phyloP scores from a whole-genome alignment of 2,888 invertebrate genomes.

The Graphium colonna region DNA sequence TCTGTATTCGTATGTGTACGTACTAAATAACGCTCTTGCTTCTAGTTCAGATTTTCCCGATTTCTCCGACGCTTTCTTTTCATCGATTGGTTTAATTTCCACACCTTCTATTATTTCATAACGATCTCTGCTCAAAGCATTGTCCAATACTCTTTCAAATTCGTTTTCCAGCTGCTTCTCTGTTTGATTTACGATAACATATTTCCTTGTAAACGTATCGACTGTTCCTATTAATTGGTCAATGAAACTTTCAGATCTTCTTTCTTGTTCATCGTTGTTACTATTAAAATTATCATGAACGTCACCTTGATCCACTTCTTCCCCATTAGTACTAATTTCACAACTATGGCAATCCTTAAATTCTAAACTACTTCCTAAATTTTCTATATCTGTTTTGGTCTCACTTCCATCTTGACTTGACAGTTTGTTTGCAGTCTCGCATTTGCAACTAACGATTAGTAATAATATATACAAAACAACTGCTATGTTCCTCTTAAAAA shows the following conservation, averaged over 20 bases:
- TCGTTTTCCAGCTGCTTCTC: slow-evolving; percentile 65
- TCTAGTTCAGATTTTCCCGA: slow-evolving; percentile 37
- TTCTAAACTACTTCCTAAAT: slow-evolving; percentile 61
- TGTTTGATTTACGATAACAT: slow-evolving; percentile 57
- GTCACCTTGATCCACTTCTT: slow-evolving; percentile 35
- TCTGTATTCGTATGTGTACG: slow-evolving; percentile 73
- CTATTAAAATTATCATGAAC: slow-evolving; percentile 32
- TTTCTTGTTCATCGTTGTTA: slow-evolving; percentile 22
- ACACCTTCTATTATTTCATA: slow-evolving; percentile 81
- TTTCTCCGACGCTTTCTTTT: slow-evolving; percentile 25
- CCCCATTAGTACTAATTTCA: slow-evolving; percentile 52
- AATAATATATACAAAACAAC: slow-evolving; percentile 53
- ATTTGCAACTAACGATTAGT: slow-evolving; percentile 45
- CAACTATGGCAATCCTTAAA: slow-evolving; percentile 71
- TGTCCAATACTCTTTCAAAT: slow-evolving; percentile 79
- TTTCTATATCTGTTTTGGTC: slow-evolving; percentile 55
- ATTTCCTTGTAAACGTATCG: slow-evolving; percentile 49
- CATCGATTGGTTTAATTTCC: slow-evolving; percentile 60
- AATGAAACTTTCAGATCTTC: slow-evolving; percentile 36
- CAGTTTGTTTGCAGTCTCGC: slow-evolving; percentile 46
- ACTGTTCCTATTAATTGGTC: slow-evolving; percentile 52
- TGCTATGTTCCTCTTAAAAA: slow-evolving; percentile 41
- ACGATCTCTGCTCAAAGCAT: slow-evolving; percentile 74
- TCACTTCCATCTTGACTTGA: slow-evolving; percentile 48
- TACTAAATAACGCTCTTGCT: slow-evolving; percentile 60